Evolutionary conservation across 2,888 invertebrate species (phyloP).

Genomic region (Ochropleura leucogaster): DNA sequence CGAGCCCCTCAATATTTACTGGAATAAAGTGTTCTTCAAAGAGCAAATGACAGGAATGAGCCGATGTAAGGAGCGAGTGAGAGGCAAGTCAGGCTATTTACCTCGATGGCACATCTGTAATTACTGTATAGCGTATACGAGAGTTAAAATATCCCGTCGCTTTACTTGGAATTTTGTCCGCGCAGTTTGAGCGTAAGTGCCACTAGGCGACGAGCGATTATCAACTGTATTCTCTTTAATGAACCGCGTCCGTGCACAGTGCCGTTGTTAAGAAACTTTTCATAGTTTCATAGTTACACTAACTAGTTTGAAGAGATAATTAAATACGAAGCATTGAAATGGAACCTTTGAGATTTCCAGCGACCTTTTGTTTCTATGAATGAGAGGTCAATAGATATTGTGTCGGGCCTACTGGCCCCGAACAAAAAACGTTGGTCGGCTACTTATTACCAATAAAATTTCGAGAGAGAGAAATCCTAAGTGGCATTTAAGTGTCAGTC

Average conservation of each 20-base stretch:
- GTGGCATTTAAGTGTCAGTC: conserved; percentile 90
- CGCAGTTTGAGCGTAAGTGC: conserved; percentile 73
- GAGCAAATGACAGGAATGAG: conserved; percentile 83
- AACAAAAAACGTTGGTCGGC: conserved; percentile 81
- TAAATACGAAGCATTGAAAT: conserved; percentile 50
- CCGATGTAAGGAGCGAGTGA: conserved; percentile 76
- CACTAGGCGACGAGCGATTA: conserved; percentile 73
- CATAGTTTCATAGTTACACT: conserved; percentile 55
- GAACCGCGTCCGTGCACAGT: conserved; percentile 52
- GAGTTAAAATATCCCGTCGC: conserved; percentile 84
- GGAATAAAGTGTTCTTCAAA: conserved; percentile 81
- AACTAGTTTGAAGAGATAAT: conserved; percentile 61
- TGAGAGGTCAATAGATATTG: conserved; percentile 73
- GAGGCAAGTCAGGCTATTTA: conserved; percentile 82
- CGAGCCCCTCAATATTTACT: conserved; percentile 77
- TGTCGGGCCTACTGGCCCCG: conserved; percentile 67
- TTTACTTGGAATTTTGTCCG: conserved; percentile 79
- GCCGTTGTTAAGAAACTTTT: conserved; percentile 57
- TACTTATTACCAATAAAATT: conserved; percentile 88
- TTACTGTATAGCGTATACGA: conserved; percentile 84
- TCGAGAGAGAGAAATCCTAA: conserved; percentile 85
- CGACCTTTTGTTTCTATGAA: conserved; percentile 64
- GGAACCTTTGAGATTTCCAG: conserved; percentile 49
- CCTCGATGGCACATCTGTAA: conserved; percentile 87
- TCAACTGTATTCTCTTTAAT: conserved; percentile 73